Base-by-base conservation (phyloP, 2,888 invertebrate genomes). In the Leptinotarsa haldemani region DNA sequence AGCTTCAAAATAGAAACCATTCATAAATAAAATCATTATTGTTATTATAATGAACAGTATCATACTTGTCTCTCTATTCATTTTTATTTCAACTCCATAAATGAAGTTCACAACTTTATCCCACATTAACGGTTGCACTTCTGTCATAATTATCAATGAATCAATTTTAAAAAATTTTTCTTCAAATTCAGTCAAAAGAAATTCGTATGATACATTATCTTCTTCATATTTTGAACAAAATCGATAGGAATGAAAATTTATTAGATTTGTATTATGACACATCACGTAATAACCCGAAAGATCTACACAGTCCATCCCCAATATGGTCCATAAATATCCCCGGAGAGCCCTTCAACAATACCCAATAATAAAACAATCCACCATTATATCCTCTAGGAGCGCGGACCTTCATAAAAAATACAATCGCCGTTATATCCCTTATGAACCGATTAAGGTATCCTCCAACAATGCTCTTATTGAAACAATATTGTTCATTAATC, bases 401-500 rank as follows among this genome's bases (percentile, higher is more conserved):
- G 40, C 16, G 40, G 40, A 20, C 52, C 56, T 56, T 9, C 56
- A 56, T 46, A 68, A 68, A 56, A 68, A 68, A 68, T 20, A 53
- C 58, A 68, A 68, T 68, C 56, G 22, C 68, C 56, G 40, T 68
- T 68, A 68, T 56, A 68, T 68, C 46, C 68, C 20, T 46, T 53
- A 56, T 68, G 40, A 56, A 68, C 64, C 72, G 74, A 77, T 77
- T 75, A 74, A 73, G 74, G 73, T 74, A 70, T 73, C 68, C 56
- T 18, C 18, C 64, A 73, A 79, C 79, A 79, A 79, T 78, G 69
- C 77, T 66, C 65, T 84, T 85, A 85, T 82, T 84, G 85, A 85
- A 84, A 86, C 85, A 85, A 85, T 85, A 84, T 83, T 82, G 81
- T 79, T 83, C 85, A 84, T 87, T 86, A 87, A 87, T 86, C 86